Percentiles rank a stretch among this genome's conserved stretches.
Conservation (phyloP, 2,113 vertebrate genomes). For the Promerops cafer region DNA sequence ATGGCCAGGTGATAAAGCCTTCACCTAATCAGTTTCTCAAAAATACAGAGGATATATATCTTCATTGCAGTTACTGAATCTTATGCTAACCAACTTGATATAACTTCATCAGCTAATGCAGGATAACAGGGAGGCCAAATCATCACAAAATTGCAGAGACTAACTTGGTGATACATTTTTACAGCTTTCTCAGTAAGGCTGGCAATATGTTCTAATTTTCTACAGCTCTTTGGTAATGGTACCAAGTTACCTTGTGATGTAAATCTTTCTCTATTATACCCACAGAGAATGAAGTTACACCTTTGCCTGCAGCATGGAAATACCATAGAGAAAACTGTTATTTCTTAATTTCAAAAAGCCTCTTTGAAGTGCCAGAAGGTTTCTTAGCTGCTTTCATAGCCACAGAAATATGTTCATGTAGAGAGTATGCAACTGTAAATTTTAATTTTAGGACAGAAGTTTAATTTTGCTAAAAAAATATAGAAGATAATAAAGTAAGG, state of each 20-base stretch:
- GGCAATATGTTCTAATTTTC: neutral
- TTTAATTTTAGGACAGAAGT: slow-evolving; percentile 26
- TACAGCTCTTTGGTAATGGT: neutral
- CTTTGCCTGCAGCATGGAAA: neutral
- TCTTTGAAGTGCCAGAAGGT: neutral
- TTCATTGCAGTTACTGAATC: neutral
- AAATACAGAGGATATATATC: neutral
- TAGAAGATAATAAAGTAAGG: slow-evolving; percentile 41
- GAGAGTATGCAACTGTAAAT: neutral
- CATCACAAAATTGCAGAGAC: neutral
- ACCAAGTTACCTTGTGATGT: neutral
- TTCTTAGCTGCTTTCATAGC: neutral
- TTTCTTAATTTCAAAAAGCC: neutral
- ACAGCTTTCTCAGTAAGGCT: neutral
- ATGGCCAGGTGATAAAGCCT: neutral
- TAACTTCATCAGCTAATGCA: neutral
- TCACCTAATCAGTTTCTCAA: neutral
- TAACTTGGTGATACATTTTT: neutral
- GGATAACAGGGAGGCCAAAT: neutral
- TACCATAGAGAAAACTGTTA: neutral
- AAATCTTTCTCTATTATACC: neutral
- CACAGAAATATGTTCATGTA: neutral
- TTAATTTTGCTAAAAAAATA: slow-evolving; percentile 59
- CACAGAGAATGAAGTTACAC: neutral
- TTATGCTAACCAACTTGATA: neutral